A percentile compares a stretch with the other conserved stretches of the same genome.
Conservation (phyloP, 2,888 invertebrate genomes). For the Monochamus alternatus region DNA sequence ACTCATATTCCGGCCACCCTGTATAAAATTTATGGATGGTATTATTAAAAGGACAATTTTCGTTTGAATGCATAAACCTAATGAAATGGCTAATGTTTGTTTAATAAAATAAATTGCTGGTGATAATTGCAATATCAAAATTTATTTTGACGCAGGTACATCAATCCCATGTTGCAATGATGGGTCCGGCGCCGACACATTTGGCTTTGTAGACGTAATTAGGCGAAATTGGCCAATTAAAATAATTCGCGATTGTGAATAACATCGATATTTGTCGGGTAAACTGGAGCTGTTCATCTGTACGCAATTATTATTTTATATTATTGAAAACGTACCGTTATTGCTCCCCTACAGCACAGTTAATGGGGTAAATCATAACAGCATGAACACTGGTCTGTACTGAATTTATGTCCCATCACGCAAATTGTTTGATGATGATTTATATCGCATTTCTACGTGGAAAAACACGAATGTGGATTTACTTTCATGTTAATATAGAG, state of each 20-base stretch:
- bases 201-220: background rate
- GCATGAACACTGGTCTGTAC: background rate
- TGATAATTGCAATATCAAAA: background rate
- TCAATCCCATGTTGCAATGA: background rate
- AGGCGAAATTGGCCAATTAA: background rate
- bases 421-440: background rate
- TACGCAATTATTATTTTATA: background rate
- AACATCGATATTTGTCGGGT: background rate
- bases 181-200: background rate
- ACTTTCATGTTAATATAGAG: too few relatives aligned
- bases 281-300: background rate
- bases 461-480: background rate
- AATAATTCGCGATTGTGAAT: background rate
- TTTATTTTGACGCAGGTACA: background rate
- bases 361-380: background rate
- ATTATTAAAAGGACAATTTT: too few relatives aligned
- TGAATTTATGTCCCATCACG: background rate
- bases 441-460: background rate
- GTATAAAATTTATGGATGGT: too few relatives aligned
- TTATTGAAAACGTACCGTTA: background rate
- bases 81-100: too few relatives aligned
- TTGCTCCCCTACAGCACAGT: background rate
- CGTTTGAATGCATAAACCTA: too few relatives aligned
- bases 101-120: background rate
- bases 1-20: too few relatives aligned